Evolutionary conservation across 2,797 vertebrate genomes (phyloP).

Genomic region (Parambassis ranga): DNA sequence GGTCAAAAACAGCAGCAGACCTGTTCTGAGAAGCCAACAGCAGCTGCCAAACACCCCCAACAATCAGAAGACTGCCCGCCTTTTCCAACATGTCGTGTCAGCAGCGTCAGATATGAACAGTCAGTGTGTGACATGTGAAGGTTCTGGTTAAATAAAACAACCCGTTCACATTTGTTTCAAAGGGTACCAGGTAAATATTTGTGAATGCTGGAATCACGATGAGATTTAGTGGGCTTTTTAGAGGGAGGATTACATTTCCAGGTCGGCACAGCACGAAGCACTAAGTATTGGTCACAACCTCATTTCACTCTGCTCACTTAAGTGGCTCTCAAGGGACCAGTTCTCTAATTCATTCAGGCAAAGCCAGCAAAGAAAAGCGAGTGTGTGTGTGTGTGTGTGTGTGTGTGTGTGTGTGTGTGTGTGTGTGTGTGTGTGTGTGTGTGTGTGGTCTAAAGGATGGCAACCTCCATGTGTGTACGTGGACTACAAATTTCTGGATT

Average conservation of each 20-base stretch:
- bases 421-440: background rate
- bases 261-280: constrained; percentile 37
- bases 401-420: background rate
- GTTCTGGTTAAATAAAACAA: background rate
- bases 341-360: constrained; percentile 54
- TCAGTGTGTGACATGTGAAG: background rate
- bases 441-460: background rate
- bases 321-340: constrained; percentile 56
- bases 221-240: constrained; percentile 28
- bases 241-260: constrained; percentile 48
- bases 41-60: constrained; percentile 26
- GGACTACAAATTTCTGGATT: constrained; percentile 28
- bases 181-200: background rate
- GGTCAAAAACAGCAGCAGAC: constrained; percentile 47
- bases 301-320: constrained; percentile 65
- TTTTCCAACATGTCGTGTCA: background rate
- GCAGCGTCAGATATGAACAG: background rate
- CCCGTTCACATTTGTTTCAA: background rate
- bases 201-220: constrained; percentile 16
- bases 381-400: background rate
- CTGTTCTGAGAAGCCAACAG: constrained; percentile 28
- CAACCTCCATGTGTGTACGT: background rate
- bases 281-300: constrained; percentile 68
- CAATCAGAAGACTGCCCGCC: constrained; percentile 2
- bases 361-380: constrained; percentile 32